Conservation (phyloP, 2,113 vertebrate genomes). For the Recurvirostra avosetta region DNA sequence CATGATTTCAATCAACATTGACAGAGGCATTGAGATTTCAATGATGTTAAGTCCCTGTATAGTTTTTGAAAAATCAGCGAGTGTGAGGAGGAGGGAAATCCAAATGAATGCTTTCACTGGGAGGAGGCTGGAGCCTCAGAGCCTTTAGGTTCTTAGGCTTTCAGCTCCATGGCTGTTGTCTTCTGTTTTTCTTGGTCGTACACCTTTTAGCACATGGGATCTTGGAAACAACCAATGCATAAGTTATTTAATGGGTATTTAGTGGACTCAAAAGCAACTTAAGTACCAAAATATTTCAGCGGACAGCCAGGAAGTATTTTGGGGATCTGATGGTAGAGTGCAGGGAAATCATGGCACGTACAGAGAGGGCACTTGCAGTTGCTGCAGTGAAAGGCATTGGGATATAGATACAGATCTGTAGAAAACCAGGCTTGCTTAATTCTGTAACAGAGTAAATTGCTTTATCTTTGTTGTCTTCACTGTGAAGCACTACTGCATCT, state of each 20-base stretch:
- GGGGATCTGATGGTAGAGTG: neutral
- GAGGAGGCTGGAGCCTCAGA: neutral
- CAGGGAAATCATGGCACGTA: neutral
- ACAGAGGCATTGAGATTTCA: neutral
- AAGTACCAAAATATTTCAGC: neutral
- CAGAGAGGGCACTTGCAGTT: fast-evolving
- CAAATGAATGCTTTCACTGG: neutral
- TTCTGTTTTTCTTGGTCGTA: neutral
- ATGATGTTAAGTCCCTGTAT: neutral
- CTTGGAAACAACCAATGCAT: neutral
- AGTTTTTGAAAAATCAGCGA: neutral
- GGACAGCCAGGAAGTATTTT: neutral
- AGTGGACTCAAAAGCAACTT: neutral
- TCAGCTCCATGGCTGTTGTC: neutral
- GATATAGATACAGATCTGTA: neutral
- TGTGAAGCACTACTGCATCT: neutral
- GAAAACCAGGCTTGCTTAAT: neutral
- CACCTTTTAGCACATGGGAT: neutral
- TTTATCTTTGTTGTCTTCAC: neutral
- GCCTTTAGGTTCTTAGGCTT: neutral
- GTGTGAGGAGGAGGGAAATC: neutral
- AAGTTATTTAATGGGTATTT: neutral
- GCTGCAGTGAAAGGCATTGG: neutral
- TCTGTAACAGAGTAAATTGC: neutral
- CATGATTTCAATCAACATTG: neutral